Evolutionary conservation across 2,797 vertebrate genomes (phyloP), one percentile per base, ranked within the genome.

Genomic region (Anabacerthia variegaticeps): DNA sequence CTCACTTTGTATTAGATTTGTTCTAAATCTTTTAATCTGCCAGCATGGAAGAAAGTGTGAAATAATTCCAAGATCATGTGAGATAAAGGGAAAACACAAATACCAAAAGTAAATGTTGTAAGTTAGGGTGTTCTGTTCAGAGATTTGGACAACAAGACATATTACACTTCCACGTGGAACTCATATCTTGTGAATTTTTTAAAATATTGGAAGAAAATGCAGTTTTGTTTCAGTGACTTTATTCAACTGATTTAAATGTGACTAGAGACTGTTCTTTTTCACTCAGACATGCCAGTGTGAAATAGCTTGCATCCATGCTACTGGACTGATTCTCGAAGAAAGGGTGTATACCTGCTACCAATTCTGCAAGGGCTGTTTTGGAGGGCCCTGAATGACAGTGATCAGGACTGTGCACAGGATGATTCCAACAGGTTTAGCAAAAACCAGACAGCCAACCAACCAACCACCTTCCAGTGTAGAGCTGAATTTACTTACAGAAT

Each of bases 81-180:
- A 14, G 32, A 43, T 56, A 82, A 36, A 20, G 49, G 48, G 17
- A 68, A 92, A 79, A 52, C 7, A 14, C 6, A 80, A 54, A 4
- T 58, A 46, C 8, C 36, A 30, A 56, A 86, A 41, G 12, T 32
- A 81, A 59, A 61, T 30, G 7, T n/a, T 43, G 0, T 20, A 34
- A 55, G 10, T 65, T 28, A 59, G 49, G 6, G 4, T 56, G 14
- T 32, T 66, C 32, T 74, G 15, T 18, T 37, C 6, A n/a, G 9
- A 56, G 24, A 32, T 74, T 49, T 74, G 13, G 7, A 37, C 44
- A 16, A 48, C 11, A 88, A 52, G 14, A 10, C 0, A 0, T 39
- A n/a, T n/a, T 75, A 32, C 8, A 28, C 9, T 13, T 20, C 14
- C 14, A 32, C 0, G 0, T 2, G 3, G 16, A 85, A 41, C 16